Conservation (phyloP, 1,140 invertebrate species). For the Pseudobourletiella spinata region DNA sequence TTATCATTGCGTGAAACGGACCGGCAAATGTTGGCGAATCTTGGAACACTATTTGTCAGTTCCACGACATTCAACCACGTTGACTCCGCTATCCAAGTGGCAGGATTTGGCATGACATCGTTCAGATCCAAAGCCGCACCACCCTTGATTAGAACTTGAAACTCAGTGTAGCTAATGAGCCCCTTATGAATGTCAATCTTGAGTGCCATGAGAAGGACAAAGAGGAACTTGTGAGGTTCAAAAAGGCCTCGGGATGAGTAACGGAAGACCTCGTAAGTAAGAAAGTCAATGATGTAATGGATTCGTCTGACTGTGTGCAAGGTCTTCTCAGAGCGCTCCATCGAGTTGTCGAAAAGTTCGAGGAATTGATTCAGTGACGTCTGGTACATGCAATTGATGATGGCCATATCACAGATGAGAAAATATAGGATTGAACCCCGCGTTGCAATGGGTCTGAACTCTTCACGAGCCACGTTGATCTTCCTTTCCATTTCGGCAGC, state of each 20-base stretch:
- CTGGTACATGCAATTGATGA: constrained; percentile 69
- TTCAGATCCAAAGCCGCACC: constrained; percentile 76
- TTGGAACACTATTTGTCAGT: constrained; percentile 52
- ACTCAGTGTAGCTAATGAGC: constrained; percentile 63
- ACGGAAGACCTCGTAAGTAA: constrained; percentile 56
- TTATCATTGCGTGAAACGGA: constrained; percentile 61
- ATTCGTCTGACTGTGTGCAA: constrained; percentile 57
- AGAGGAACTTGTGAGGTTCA: constrained; percentile 74
- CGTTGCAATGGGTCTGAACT: constrained; percentile 60
- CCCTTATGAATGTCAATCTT: constrained; percentile 71
- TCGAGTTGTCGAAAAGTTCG: constrained; percentile 38
- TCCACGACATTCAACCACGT: constrained; percentile 80
- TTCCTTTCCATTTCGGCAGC: constrained; percentile 54
- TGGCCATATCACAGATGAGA: constrained; percentile 57
- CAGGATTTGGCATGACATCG: constrained; percentile 65
- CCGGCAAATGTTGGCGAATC: constrained; percentile 62
- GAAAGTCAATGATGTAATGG: constrained; percentile 65
- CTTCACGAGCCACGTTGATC: constrained; percentile 54
- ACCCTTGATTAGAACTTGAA: constrained; percentile 77
- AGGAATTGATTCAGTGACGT: constrained; percentile 12
- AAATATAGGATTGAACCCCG: constrained; percentile 65
- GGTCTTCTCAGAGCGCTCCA: constrained; percentile 57
- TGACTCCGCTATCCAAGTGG: constrained; percentile 77
- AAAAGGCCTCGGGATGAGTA: constrained; percentile 68
- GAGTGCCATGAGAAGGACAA: constrained; percentile 66